Evolutionary conservation across 2,888 invertebrate species (phyloP).

Genomic region (Elmis aenea): DNA sequence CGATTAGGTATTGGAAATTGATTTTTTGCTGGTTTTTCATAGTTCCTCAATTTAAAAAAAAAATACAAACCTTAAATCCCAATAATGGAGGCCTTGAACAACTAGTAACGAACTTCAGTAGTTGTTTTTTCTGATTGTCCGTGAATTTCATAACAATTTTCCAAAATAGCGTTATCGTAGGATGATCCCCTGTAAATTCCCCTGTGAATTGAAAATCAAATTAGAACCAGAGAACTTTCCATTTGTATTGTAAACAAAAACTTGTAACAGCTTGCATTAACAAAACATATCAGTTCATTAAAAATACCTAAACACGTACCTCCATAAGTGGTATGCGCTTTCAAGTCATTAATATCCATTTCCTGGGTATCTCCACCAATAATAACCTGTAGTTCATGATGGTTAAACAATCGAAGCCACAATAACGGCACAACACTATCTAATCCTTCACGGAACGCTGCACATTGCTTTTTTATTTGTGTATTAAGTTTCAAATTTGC

Average conservation of each 20-base stretch:
- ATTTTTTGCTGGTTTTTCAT: no score
- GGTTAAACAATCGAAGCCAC: constrained; percentile 93
- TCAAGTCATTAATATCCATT: constrained; percentile 87
- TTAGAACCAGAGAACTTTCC: no score
- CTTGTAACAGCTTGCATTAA: neutral
- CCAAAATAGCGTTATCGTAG: constrained; percentile 87
- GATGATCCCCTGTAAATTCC: constrained; percentile 77
- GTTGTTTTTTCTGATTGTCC: constrained; percentile 76
- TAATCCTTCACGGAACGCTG: constrained; percentile 84
- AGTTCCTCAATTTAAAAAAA: constrained; percentile 1
- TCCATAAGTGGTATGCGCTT: constrained; percentile 81
- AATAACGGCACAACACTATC: constrained; percentile 85
- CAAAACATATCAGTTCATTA: constrained; percentile 2
- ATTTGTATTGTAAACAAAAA: neutral
- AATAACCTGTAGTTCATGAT: constrained; percentile 92
- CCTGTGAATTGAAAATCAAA: constrained; percentile 52
- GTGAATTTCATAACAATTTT: constrained; percentile 76
- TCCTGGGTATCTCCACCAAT: constrained; percentile 94
- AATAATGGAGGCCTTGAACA: constrained; percentile 94
- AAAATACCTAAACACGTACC: no score
- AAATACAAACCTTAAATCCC: constrained; percentile 79
- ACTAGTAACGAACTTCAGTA: constrained; percentile 97
- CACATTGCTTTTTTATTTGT: constrained; percentile 81
- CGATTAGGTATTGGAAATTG: no score
- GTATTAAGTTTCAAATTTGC: constrained; percentile 94